These are phyloP conservation scores for Saccopteryx leptura DNA, from an alignment of 2,113 vertebrate species.

Conservation along the genomic window DNA sequence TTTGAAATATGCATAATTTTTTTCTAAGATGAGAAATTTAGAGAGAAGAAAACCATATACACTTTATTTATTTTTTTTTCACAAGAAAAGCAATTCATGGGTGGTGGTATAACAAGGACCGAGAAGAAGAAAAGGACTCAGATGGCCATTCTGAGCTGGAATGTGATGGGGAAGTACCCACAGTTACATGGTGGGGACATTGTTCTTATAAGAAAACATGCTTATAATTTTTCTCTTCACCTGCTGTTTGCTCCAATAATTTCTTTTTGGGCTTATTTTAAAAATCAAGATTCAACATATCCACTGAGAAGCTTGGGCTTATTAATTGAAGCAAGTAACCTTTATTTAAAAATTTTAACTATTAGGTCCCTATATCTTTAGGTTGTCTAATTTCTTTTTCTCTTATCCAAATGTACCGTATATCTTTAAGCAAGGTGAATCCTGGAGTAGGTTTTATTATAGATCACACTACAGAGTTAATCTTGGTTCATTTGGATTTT, in stretches of 20 bases:
- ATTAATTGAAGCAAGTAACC: conserved; percentile 22
- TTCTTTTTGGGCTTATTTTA: conserved; percentile 26
- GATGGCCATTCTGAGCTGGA: not conserved
- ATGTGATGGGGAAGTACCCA: not conserved
- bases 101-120: not conserved
- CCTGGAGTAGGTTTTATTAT: conserved; percentile 63
- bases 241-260: not conserved
- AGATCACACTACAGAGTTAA: conserved; percentile 52
- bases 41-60: not conserved
- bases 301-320: conserved; percentile 2
- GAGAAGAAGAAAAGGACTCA: not conserved
- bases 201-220: not conserved
- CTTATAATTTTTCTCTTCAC: not conserved
- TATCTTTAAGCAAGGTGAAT: conserved; percentile 56
- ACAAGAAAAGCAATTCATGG: not conserved
- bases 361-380: not conserved
- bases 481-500: conserved; percentile 71
- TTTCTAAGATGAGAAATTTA: conserved; percentile 20
- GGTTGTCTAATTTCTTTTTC: conserved; percentile 63
- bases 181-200: rapidly evolving
- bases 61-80: not conserved
- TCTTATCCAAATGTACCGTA: not conserved
- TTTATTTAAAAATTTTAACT: conserved; percentile 8
- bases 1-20: conserved; percentile 45
- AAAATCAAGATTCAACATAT: conserved; percentile 51